Evolutionary conservation across 2,113 vertebrate genomes (phyloP).

Genomic region (Paracyprichromis sp.): DNA sequence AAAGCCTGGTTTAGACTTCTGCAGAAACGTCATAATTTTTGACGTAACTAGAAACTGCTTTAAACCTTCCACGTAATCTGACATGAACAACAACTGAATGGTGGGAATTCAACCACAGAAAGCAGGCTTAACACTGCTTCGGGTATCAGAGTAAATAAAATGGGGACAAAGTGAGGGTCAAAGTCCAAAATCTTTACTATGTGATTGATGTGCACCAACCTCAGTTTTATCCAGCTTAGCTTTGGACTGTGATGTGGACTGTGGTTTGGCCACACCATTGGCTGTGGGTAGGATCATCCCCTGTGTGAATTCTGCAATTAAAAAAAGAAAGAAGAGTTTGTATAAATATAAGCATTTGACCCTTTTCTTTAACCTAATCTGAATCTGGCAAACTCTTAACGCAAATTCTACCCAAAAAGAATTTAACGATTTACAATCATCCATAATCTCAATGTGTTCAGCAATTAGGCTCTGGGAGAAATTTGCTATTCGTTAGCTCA

Average conservation of each 20-base stretch:
- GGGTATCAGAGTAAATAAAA: not conserved
- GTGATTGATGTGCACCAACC: slow-evolving; percentile 53
- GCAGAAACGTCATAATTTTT: not conserved
- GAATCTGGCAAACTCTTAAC: not conserved
- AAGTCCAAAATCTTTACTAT: not conserved
- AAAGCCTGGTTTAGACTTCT: not conserved
- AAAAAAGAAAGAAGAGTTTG: not conserved
- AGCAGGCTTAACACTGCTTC: not conserved
- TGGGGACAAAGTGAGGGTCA: not conserved
- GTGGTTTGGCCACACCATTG: slow-evolving; percentile 78
- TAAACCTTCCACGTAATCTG: not conserved
- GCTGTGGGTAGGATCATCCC: slow-evolving; percentile 96
- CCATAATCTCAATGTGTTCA: not conserved
- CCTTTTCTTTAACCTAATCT: not conserved
- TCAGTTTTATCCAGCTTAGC: slow-evolving; percentile 75
- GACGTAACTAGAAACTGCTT: not conserved
- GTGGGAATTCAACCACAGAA: not conserved
- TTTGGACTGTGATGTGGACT: slow-evolving; percentile 63
- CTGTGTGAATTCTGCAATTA: slow-evolving; percentile 87
- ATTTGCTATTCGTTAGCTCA: not conserved
- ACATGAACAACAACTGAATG: not conserved
- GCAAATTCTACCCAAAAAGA: not conserved
- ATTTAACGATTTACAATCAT: not conserved
- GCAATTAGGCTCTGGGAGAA: not conserved
- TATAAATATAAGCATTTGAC: not conserved